Evolutionary conservation across 1,140 invertebrate genomes (phyloP).

Genomic region (Amphibalanus amphitrite): DNA sequence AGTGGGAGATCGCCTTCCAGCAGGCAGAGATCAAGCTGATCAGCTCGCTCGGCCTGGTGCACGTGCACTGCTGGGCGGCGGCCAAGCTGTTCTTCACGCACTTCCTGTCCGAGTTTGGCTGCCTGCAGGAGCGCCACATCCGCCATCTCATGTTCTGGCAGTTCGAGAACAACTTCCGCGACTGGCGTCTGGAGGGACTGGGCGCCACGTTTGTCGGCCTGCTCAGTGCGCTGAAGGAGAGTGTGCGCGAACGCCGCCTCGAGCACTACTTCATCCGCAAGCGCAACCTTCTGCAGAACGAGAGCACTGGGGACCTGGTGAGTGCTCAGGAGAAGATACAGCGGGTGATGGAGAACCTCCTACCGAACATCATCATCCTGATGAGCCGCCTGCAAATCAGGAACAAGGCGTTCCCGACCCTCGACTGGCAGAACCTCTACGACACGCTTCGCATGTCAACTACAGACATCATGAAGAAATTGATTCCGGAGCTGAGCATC

Average conservation of each 20-base stretch:
- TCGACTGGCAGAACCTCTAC: background rate
- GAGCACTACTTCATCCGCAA: conserved; percentile 51
- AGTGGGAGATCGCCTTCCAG: conserved; percentile 55
- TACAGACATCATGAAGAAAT: background rate
- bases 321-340: conserved; percentile 43
- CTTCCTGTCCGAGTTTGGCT: conserved; percentile 25
- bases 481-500: background rate
- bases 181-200: conserved; percentile 47
- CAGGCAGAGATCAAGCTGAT: conserved; percentile 51
- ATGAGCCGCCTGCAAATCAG: conserved; percentile 36
- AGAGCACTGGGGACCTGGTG: conserved; percentile 40
- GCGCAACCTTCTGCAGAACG: conserved; percentile 50
- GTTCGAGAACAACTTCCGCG: conserved; percentile 43
- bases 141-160: conserved; percentile 58
- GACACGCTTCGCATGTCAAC: background rate
- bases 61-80: conserved; percentile 39
- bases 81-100: conserved; percentile 45
- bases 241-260: conserved; percentile 35
- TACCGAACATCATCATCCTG: conserved; percentile 45
- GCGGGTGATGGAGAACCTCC: conserved; percentile 45
- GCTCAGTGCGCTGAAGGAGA: conserved; percentile 31
- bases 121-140: conserved; percentile 43
- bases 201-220: conserved; percentile 45
- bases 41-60: conserved; percentile 43
- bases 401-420: background rate